phyloP scores from a whole-genome alignment of 2,113 vertebrate species.

The Pungitius pungitius region DNA sequence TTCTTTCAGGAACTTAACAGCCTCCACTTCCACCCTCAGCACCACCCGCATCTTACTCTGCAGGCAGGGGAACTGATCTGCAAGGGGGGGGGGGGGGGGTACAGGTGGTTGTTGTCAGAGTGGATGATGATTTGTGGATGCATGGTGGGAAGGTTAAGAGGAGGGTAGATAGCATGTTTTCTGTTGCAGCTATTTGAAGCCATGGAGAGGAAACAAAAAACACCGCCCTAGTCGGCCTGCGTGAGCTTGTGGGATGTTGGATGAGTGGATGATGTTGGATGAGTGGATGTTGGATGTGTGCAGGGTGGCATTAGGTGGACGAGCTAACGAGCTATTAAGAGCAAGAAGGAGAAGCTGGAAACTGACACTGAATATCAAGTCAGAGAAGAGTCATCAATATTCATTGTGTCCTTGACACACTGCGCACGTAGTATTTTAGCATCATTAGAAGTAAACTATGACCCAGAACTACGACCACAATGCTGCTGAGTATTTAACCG shows the following conservation, averaged over 20 bases:
- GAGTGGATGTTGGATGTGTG: neutral
- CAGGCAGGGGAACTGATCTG: conserved; percentile 96
- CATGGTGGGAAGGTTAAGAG: neutral
- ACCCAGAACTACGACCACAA: neutral
- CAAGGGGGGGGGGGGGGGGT: neutral
- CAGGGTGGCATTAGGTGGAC: too few species aligned
- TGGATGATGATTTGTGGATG: conserved; percentile 6
- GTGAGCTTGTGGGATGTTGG: neutral
- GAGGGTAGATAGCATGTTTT: neutral
- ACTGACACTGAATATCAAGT: conserved; percentile 40
- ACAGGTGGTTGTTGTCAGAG: neutral
- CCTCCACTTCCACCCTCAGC: conserved; percentile 95
- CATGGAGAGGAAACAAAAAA: neutral
- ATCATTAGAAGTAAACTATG: neutral
- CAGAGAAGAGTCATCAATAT: conserved; percentile 48
- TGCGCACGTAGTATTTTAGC: neutral
- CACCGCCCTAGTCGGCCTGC: neutral
- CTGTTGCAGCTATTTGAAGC: conserved; percentile 12
- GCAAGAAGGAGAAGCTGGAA: conserved; percentile 28
- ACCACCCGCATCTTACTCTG: conserved; percentile 99
- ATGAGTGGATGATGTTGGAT: neutral
- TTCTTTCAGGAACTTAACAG: conserved; percentile 97
- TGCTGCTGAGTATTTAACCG: neutral
- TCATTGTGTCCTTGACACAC: conserved; percentile 20
- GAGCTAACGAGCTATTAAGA: too few species aligned